Evolutionary conservation across 2,113 vertebrate species (phyloP).

Genomic region (Rallus limicola): DNA sequence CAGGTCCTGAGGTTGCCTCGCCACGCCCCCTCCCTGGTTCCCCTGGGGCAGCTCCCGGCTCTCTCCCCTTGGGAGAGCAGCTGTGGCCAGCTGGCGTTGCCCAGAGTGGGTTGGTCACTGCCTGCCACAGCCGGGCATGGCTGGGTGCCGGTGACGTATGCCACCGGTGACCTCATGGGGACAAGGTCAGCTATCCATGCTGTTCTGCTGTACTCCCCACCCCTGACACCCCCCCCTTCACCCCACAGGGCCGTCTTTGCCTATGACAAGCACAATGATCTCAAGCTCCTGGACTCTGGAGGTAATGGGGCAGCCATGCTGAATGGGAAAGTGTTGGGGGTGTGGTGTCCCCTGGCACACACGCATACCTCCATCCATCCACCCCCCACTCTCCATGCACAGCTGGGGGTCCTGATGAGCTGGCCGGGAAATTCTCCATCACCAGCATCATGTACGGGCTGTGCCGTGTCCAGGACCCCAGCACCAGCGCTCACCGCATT

Average conservation of each 20-base stretch:
- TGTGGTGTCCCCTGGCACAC: neutral
- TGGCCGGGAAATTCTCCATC: conserved; percentile 76
- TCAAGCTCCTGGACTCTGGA: conserved; percentile 84
- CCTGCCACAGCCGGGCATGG: neutral
- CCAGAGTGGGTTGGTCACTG: neutral
- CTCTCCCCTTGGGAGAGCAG: no score
- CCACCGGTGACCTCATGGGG: neutral
- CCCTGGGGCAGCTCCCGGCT: neutral
- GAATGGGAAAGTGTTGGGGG: neutral
- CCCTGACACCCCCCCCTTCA: neutral
- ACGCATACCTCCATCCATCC: neutral
- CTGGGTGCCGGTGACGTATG: neutral
- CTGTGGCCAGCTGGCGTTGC: neutral
- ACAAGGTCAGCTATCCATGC: neutral
- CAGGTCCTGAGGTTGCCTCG: neutral
- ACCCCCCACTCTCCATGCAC: neutral
- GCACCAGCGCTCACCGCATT: conserved; percentile 62
- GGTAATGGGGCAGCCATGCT: conserved; percentile 60
- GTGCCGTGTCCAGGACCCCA: conserved; percentile 72
- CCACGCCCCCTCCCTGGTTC: no score
- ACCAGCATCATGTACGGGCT: conserved; percentile 82
- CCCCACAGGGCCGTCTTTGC: conserved; percentile 81
- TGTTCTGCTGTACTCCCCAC: neutral
- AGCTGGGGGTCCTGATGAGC: conserved; percentile 82
- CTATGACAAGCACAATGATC: conserved; percentile 82